Percentiles rank a stretch among this genome's conserved stretches.
Evolutionary conservation across 2,888 invertebrate species (phyloP).

Genomic region (Chaetogeoica ovagalla): DNA sequence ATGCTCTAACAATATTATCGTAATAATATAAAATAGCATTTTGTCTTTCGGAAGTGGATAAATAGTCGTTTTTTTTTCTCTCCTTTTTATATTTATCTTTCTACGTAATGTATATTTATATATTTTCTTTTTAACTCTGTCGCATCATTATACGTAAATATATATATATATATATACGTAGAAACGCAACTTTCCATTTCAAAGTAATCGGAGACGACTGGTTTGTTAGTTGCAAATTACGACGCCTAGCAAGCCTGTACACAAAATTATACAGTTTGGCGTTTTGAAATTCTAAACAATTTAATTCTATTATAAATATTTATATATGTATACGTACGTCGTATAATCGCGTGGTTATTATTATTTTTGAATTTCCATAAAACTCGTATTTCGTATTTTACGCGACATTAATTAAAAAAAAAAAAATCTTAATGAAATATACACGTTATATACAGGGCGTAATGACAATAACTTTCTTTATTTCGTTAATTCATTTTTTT

Average conservation of each 20-base stretch:
- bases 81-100: background rate
- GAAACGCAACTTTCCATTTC: background rate
- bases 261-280: background rate
- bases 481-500: conserved; percentile 20
- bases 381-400: conserved; percentile 5
- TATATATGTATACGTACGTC: no score
- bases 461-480: background rate
- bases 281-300: background rate
- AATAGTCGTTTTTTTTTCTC: background rate
- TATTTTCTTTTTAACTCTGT: background rate
- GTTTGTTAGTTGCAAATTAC: background rate
- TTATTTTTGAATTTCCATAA: background rate
- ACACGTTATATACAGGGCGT: background rate
- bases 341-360: background rate
- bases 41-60: no score
- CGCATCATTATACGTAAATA: background rate
- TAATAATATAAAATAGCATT: no score
- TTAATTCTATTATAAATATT: background rate
- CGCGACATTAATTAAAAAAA: conserved; percentile 6
- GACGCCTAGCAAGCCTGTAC: background rate
- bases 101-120: background rate
- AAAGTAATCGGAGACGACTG: background rate
- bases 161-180: no score
- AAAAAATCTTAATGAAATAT: no score
- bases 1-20: no score